Evolutionary conservation across 2,888 invertebrate genomes (phyloP).

Genomic region (Rhyacophila evoluta): DNA sequence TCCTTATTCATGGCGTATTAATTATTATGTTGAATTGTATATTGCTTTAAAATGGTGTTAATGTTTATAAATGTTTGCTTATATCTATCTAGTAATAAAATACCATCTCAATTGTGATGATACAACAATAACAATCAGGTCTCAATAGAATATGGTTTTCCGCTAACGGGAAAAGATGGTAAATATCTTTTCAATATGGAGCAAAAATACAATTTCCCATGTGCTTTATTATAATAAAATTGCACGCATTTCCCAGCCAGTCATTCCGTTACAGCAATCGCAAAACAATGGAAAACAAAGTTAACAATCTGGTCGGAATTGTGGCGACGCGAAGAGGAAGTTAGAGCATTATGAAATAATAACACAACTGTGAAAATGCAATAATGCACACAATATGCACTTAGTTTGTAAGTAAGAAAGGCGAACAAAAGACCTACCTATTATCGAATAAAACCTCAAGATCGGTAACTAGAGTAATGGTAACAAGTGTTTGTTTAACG

Average conservation of each 20-base stretch:
- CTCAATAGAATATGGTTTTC: neutral
- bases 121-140: neutral
- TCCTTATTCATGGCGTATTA: too few relatives aligned
- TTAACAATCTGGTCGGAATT: neutral
- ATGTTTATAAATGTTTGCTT: too few relatives aligned
- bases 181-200: slow-evolving; percentile 8
- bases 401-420: too few relatives aligned
- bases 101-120: neutral
- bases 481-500: too few relatives aligned
- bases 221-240: neutral
- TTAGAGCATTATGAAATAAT: neutral
- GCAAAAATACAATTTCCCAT: slow-evolving; percentile 7
- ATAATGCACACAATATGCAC: too few relatives aligned
- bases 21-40: too few relatives aligned
- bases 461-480: too few relatives aligned
- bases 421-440: too few relatives aligned
- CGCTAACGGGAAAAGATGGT: neutral
- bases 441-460: too few relatives aligned
- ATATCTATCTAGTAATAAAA: neutral
- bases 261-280: slow-evolving; percentile 26
- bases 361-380: neutral
- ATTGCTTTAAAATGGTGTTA: too few relatives aligned
- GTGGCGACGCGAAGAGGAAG: slow-evolving; percentile 1
- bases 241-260: neutral
- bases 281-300: slow-evolving; percentile 29